phyloP scores from a whole-genome alignment of 2,888 invertebrate species.

The Acronicta psi region DNA sequence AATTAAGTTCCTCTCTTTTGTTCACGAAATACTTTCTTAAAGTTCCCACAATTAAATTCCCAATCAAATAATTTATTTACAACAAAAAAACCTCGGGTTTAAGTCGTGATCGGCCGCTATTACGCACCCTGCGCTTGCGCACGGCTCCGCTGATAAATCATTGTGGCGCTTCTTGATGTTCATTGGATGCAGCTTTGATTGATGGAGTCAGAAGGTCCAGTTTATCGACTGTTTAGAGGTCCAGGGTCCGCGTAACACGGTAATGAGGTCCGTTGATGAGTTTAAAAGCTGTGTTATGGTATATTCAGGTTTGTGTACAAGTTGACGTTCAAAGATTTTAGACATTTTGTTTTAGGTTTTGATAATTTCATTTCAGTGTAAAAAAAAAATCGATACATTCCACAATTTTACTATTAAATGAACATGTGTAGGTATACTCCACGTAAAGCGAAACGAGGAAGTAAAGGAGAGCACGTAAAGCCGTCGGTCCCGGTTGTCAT shows the following conservation, averaged over 20 bases:
- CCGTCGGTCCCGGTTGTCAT: no score
- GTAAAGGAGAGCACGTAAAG: no score
- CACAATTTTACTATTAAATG: no score
- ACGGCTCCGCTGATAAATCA: slow-evolving; percentile 75
- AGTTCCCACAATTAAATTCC: slow-evolving; percentile 55
- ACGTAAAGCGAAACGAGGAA: no score
- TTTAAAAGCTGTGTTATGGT: slow-evolving; percentile 25
- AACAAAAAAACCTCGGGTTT: slow-evolving; percentile 41
- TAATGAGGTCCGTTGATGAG: slow-evolving; percentile 46
- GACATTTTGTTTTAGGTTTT: no score
- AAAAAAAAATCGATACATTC: no score
- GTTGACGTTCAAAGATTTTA: no score
- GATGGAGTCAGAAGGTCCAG: slow-evolving; percentile 64
- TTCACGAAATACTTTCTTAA: slow-evolving; percentile 9
- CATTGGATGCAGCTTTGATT: slow-evolving; percentile 81
- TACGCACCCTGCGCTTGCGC: slow-evolving; percentile 59
- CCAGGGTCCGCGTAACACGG: slow-evolving; percentile 55
- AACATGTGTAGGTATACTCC: no score
- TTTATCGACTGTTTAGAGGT: slow-evolving; percentile 57
- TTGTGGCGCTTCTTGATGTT: slow-evolving; percentile 84
- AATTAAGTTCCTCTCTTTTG: slow-evolving; percentile 20
- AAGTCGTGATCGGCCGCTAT: slow-evolving; percentile 66
- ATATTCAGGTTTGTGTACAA: no score
- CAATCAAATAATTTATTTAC: slow-evolving; percentile 47
- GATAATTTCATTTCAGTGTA: no score